Conservation (phyloP, 1,140 invertebrate species). For the Carposina sasakii region DNA sequence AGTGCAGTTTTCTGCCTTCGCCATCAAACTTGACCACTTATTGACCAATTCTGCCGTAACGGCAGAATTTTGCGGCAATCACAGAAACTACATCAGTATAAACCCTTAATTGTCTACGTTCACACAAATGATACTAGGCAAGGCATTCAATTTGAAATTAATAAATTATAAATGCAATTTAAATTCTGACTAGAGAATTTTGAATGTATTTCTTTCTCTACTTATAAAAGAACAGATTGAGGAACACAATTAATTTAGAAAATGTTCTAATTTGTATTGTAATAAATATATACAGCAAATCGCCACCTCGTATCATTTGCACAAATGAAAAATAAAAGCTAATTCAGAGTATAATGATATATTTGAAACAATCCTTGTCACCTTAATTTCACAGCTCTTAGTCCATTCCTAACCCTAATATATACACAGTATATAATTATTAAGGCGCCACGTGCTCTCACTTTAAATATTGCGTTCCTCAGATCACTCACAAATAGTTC, state of each 20-base stretch:
- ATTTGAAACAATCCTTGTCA: constrained; percentile 40
- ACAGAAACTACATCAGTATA: constrained; percentile 20
- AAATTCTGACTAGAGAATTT: constrained; percentile 63
- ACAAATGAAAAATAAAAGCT: constrained; percentile 40
- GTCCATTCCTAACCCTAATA: constrained; percentile 47
- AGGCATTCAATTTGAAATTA: constrained; percentile 24
- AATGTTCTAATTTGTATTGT: too few species aligned
- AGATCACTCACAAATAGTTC: constrained; percentile 9
- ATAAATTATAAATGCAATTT: constrained; percentile 68
- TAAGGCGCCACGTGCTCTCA: constrained; percentile 65
- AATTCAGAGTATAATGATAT: constrained; percentile 38
- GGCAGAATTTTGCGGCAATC: too few species aligned
- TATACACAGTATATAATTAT: constrained; percentile 61
- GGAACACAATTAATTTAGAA: too few species aligned
- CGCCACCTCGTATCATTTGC: constrained; percentile 53
- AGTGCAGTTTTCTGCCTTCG: too few species aligned
- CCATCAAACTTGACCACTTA: too few species aligned
- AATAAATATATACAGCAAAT: too few species aligned
- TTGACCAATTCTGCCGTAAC: too few species aligned
- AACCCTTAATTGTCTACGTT: constrained; percentile 35
- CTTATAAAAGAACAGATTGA: too few species aligned
- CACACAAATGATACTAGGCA: constrained; percentile 58
- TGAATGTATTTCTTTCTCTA: too few species aligned
- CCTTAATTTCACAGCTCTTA: constrained; percentile 50
- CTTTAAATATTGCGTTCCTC: constrained; percentile 31